Percentiles rank a stretch among this genome's conserved stretches.
phyloP scores from a whole-genome alignment of 2,888 invertebrate genomes.

The Oscheius sp. region DNA sequence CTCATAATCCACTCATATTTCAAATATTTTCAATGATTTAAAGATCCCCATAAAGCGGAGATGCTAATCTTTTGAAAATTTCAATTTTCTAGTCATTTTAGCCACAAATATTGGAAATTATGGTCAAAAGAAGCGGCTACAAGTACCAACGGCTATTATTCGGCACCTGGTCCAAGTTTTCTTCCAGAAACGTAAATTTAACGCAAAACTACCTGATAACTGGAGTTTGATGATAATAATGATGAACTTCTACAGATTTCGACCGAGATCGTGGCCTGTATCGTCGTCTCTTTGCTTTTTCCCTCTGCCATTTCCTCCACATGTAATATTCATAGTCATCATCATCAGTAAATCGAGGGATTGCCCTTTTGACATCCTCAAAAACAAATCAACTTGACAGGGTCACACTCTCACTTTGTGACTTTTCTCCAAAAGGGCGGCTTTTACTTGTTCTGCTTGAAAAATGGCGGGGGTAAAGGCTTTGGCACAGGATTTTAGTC shows the following conservation, averaged over 20 bases:
- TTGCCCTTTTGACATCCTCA: slow-evolving; percentile 3
- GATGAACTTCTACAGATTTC: slow-evolving; percentile 5
- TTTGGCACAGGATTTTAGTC: background rate
- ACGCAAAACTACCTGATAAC: background rate
- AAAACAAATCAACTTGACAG: background rate
- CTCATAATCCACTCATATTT: no score
- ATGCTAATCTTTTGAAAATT: no score
- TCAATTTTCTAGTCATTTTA: no score
- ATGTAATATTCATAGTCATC: slow-evolving; percentile 49
- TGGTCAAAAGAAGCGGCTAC: no score
- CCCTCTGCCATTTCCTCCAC: slow-evolving; percentile 44
- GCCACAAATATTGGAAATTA: no score
- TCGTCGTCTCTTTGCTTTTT: slow-evolving; percentile 26
- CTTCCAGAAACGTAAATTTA: background rate
- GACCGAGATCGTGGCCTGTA: background rate
- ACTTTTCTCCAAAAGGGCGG: background rate
- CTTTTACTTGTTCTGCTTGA: background rate
- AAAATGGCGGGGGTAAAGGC: background rate
- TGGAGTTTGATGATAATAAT: slow-evolving; percentile 5
- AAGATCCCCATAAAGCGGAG: no score
- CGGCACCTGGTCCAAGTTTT: no score
- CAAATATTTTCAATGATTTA: no score
- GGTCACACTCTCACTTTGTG: background rate
- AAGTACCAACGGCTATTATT: no score
- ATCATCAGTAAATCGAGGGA: slow-evolving; percentile 27